Percentiles rank a stretch among this genome's conserved stretches.
Evolutionary conservation across 2,113 vertebrate species (phyloP).

Genomic region (cat (Felis catus)): F.catus_Fca126_mat1.0 CM031416.1:86487501-86488000

Average conservation of each 20-base stretch:
- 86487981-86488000: not conserved
- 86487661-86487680: not conserved
- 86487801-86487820: not conserved
- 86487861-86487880: not conserved
- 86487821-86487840: not conserved
- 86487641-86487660: conserved; percentile 1
- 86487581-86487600: not conserved
- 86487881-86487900: not conserved
- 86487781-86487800: not conserved
- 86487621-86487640: not conserved
- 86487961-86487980: not conserved
- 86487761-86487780: not conserved
- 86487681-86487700: not conserved
- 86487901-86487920: not conserved
- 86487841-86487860: not conserved
- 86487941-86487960: not conserved
- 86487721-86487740: not conserved
- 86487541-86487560: not conserved
- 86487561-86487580: not conserved
- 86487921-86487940: not conserved
- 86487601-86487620: not conserved
- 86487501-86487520: not conserved
- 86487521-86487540: not conserved
- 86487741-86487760: not conserved
- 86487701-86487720: not conserved